phyloP scores from a whole-genome alignment of 2,113 vertebrate genomes.

The Mesocricetus auratus region DNA sequence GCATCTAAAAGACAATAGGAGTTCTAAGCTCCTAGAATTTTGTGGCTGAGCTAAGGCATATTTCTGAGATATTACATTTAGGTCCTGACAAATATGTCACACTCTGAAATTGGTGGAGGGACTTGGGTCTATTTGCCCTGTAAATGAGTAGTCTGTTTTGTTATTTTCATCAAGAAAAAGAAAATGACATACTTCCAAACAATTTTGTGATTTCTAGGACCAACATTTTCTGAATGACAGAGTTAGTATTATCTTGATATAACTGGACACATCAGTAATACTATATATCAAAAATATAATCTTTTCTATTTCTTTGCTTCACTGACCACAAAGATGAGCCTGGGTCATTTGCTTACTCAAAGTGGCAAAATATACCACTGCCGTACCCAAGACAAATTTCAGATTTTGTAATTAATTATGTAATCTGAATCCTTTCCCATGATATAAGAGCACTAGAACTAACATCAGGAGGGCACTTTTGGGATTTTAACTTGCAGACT shows the following conservation, averaged over 20 bases:
- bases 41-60: too few relatives aligned
- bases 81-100: accelerated
- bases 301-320: neutral
- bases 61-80: too few relatives aligned
- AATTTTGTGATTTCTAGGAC: neutral
- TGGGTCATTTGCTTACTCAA: neutral
- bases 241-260: neutral
- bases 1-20: too few relatives aligned
- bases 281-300: neutral
- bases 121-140: neutral
- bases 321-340: neutral
- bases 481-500: constrained; percentile 14
- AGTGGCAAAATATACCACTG: neutral
- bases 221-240: neutral
- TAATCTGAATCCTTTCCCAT: constrained; percentile 2
- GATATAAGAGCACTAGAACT: constrained; percentile 47
- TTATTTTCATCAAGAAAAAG: neutral
- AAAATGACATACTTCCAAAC: neutral
- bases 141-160: neutral
- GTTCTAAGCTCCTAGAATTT: too few relatives aligned
- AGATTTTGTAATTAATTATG: neutral
- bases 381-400: neutral
- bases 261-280: neutral
- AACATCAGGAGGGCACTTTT: constrained; percentile 22
- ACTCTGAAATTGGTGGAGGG: neutral